Evolutionary conservation across 2,888 invertebrate species (phyloP).

Genomic region (Mechanitis messenoides): DNA sequence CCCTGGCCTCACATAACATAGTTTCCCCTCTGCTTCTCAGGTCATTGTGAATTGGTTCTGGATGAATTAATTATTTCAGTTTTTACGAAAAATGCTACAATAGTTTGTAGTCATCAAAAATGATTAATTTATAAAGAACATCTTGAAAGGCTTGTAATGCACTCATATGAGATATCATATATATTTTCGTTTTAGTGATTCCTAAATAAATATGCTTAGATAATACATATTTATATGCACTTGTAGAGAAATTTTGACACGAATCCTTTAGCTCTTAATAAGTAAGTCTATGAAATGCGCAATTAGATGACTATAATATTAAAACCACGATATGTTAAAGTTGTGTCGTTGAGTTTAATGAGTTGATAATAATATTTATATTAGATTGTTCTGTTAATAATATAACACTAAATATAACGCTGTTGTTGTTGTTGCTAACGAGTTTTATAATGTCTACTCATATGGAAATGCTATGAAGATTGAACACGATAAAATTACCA

Average conservation of each 20-base stretch:
- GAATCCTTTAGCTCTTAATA: slow-evolving; percentile 45
- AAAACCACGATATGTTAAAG: slow-evolving; percentile 27
- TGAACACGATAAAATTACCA: slow-evolving; percentile 39
- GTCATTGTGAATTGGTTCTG: too few relatives aligned
- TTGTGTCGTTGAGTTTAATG: slow-evolving; percentile 33
- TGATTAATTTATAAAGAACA: too few relatives aligned
- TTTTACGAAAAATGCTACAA: too few relatives aligned
- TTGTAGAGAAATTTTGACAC: slow-evolving; percentile 52
- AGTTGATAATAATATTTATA: slow-evolving; percentile 35
- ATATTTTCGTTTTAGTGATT: slow-evolving; percentile 10
- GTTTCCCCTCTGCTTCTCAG: too few relatives aligned
- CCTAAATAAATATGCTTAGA: slow-evolving; percentile 45
- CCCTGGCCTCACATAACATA: too few relatives aligned
- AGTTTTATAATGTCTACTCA: slow-evolving; percentile 65
- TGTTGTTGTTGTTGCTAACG: slow-evolving; percentile 76
- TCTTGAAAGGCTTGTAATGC: too few relatives aligned
- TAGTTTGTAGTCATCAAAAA: too few relatives aligned
- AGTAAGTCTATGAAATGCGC: slow-evolving; percentile 53
- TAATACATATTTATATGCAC: slow-evolving; percentile 36
- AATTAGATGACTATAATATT: slow-evolving; percentile 31
- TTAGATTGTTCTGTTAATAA: slow-evolving; percentile 48
- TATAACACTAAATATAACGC: slow-evolving; percentile 68
- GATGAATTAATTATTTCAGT: too few relatives aligned
- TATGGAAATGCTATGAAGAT: slow-evolving; percentile 38
- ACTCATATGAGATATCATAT: too few relatives aligned